A percentile compares a stretch with the other conserved stretches of the same genome.
Evolutionary conservation across 2,888 invertebrate species (phyloP).

Genomic region (Tachina grossa): DNA sequence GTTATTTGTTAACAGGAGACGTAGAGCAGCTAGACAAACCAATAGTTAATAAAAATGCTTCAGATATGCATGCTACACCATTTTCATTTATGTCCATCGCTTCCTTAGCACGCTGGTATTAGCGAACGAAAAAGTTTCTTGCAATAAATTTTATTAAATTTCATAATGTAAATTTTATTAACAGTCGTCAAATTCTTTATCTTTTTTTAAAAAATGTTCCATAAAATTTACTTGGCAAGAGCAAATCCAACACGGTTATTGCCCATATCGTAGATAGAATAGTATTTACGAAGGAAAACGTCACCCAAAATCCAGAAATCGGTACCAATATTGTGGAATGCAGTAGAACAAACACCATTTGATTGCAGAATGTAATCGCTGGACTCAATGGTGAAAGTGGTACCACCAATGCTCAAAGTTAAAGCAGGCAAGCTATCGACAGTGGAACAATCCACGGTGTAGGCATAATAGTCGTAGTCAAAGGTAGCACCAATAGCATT

Average conservation of each 20-base stretch:
- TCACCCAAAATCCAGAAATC: slow-evolving; percentile 97
- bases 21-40: too few species aligned
- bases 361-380: slow-evolving; percentile 88
- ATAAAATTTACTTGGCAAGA: slow-evolving; percentile 6
- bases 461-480: slow-evolving; percentile 45
- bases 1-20: too few species aligned
- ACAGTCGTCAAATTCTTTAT: too few species aligned
- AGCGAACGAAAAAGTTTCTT: too few species aligned
- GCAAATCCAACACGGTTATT: slow-evolving; percentile 94
- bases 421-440: slow-evolving; percentile 91
- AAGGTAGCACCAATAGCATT: slow-evolving; percentile 88
- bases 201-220: too few species aligned
- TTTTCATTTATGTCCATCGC: too few species aligned
- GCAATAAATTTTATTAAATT: too few species aligned
- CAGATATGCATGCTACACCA: too few species aligned
- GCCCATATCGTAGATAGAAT: slow-evolving; percentile 96
- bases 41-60: too few species aligned
- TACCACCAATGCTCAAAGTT: slow-evolving; percentile 89
- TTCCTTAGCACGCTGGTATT: too few species aligned
- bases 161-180: too few species aligned
- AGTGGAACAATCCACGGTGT: slow-evolving; percentile 88
- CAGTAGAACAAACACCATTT: slow-evolving; percentile 89
- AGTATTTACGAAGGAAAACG: slow-evolving; percentile 96
- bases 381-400: slow-evolving; percentile 88
- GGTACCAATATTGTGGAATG: slow-evolving; percentile 90